Base-by-base conservation (phyloP, 1,140 invertebrate genomes). In the Orchestia grillus region DNA sequence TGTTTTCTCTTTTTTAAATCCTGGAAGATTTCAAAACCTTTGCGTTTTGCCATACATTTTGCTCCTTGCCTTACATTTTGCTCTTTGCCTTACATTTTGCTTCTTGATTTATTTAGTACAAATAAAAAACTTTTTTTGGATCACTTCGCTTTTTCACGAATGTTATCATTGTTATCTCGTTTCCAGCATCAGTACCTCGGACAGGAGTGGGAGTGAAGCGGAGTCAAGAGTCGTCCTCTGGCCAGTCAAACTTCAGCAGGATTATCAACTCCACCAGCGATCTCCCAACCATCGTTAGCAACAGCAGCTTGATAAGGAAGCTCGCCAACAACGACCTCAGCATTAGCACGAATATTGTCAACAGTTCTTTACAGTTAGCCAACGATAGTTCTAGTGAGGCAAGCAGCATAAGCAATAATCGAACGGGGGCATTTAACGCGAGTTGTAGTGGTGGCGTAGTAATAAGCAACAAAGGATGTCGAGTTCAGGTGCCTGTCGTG, bases 251-350 rank as follows among this genome's bases (percentile, higher is more conserved):
- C 88, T 44, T 41, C 41, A 42, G 43, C 88, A 90, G n/a, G n/a
- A 44, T 44, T 11, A 90, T 90, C 6, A 44, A 44, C 15, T 90
- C 88, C 15, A 90, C n/a, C 41, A 90, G 28, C 88, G 88, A 90
- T 28, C 88, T 90, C 88, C 41, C 88, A 11, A 43, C 41, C 88
- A 44, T 90, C 41, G 43, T 90, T 11, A 90, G 42, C 88, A 90
- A 90, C 88, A 90, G 88, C 88, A 42, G 42, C 41, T 90, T 90
- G 41, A 90, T 90, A 4, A 90, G 28, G 41, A 90, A 90, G 42
- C 88, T 90, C 43, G 88, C 88, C 41, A 90, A 36, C 88, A 90
- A 90, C 41, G 88, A 90, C 88, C 88, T 90, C 41, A 90, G 88
- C 88, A 90, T 90, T 19, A 90, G 88, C 28, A 90, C 88, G 36